Conservation (phyloP, 37 sponge, comb jelly and placozoan species). For the Agelas oroides region DNA sequence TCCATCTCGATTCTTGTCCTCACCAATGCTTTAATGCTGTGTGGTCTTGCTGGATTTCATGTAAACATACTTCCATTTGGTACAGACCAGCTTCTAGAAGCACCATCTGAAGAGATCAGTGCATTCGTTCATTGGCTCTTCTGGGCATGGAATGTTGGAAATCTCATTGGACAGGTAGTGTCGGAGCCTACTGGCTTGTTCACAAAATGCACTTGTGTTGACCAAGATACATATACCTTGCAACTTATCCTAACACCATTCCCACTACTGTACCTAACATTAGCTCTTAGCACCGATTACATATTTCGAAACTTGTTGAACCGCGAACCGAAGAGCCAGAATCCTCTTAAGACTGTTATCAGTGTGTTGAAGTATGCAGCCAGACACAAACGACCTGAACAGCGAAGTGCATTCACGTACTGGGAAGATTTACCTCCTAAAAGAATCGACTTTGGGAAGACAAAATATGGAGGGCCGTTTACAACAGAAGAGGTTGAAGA, state of each 20-base stretch:
- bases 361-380: conserved; percentile 5
- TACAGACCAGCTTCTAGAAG: conserved; percentile 32
- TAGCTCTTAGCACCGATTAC: not conserved
- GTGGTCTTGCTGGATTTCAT: conserved; percentile 38
- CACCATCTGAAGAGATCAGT: conserved; percentile 12
- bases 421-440: not conserved
- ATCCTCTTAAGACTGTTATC: conserved; percentile 11
- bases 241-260: not conserved
- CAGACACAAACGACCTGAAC: not conserved
- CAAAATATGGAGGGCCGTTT: conserved; percentile 25
- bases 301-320: not conserved
- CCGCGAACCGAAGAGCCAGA: not conserved
- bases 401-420: conserved; percentile 26
- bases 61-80: conserved; percentile 38
- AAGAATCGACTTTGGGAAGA: conserved; percentile 5
- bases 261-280: not conserved
- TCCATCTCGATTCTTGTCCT: too few relatives aligned
- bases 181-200: too few relatives aligned
- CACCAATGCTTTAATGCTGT: not conserved
- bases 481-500: conserved; percentile 11
- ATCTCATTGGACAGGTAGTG: too few relatives aligned
- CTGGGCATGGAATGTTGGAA: conserved; percentile 18
- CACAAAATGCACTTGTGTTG: not conserved
- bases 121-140: conserved; percentile 40
- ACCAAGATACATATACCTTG: not conserved